Evolutionary conservation across 2,888 invertebrate species (phyloP), one percentile per base, ranked within the genome.

Genomic region (Parnassius apollo): DNA sequence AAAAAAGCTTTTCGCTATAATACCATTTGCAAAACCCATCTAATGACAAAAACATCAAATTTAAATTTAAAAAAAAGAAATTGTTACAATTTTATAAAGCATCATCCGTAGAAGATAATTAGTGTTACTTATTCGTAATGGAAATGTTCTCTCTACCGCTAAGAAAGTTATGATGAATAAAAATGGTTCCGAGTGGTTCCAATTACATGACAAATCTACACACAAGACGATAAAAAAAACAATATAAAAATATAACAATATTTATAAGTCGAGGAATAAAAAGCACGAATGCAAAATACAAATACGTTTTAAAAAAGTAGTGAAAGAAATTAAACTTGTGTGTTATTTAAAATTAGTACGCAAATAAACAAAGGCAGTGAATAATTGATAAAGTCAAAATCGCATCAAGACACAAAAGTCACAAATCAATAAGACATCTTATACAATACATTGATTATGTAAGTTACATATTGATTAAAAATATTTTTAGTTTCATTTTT

Each of bases 1-100:
- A 52, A 60, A 65, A 48, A 61, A 66, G 66, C 66, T 62, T 48
- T 65, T 63, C 62, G 62, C 62, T 62, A 62, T 51, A 60, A 66
- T 65, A 64, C 57, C 59, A 57, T 62, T 62, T 54, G 57, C 60
- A 57, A 60, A 66, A 59, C 57, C 59, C 62, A 65, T 63, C 64
- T 62, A 64, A 49, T 62, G 62, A 66, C 64, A 61, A 13, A 60
- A 60, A 64, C 54, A 64, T 54, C 48, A 58, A 62, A 57, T 60
- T 48, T 25, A 25, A 59, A 61, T 63, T 57, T 4, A 42, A 13
- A 42, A 42, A 9, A 56, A 59, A 55, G n/a, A 55, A 60, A 60
- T 22, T 9, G 25, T 45, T 57, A 64, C 48, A 64, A 42, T 57
- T 56, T 59, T 8, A 64, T 57, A 60, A 57, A 64, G 48, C 52